Conservation (phyloP, 2,113 vertebrate genomes). For the Trinectes maculatus region DNA sequence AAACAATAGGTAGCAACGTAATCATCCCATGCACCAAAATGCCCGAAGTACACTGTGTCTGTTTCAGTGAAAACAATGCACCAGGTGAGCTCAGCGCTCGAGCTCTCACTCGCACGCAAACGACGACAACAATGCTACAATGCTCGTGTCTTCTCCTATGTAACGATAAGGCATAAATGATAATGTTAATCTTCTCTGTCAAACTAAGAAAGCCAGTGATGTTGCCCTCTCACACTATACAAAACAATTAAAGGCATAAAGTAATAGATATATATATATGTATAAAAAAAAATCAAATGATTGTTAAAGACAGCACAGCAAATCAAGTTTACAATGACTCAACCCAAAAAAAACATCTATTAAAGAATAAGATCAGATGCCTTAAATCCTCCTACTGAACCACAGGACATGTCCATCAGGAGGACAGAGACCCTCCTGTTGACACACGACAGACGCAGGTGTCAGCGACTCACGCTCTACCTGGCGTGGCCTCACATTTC, state of each 20-base stretch:
- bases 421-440: conserved; percentile 50
- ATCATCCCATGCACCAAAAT: conserved; percentile 55
- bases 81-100: conserved; percentile 50
- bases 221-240: conserved; percentile 78
- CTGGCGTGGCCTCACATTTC: conserved; percentile 58
- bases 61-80: conserved; percentile 73
- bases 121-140: conserved; percentile 77
- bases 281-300: conserved; percentile 71
- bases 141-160: conserved; percentile 77
- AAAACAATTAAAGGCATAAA: conserved; percentile 80
- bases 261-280: conserved; percentile 61
- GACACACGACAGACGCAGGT: conserved; percentile 28
- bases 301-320: conserved; percentile 83
- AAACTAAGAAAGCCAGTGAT: conserved; percentile 85
- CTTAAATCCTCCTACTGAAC: conserved; percentile 59
- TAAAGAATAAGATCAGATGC: conserved; percentile 63
- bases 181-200: conserved; percentile 76
- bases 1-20: conserved; percentile 67
- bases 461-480: conserved; percentile 60
- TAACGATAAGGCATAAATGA: conserved; percentile 85
- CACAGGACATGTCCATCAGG: conserved; percentile 48
- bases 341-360: conserved; percentile 38
- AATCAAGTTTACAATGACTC: conserved; percentile 74
- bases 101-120: conserved; percentile 24
- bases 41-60: conserved; percentile 70